phyloP scores from a whole-genome alignment of 2,888 invertebrate genomes.

The Periphyllus acericola region DNA sequence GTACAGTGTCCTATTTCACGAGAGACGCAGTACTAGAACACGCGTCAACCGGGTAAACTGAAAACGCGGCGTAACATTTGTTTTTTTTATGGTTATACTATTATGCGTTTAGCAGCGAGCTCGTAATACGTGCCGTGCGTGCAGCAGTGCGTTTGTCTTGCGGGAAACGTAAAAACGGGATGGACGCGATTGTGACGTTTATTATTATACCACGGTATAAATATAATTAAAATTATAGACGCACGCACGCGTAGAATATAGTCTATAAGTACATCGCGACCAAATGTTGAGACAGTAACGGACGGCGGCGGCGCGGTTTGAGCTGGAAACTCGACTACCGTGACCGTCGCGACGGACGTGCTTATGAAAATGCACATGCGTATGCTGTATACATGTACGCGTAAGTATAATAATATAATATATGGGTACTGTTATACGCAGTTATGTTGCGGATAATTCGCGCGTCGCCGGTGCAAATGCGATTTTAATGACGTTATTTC shows the following conservation, averaged over 20 bases:
- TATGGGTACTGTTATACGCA: background rate
- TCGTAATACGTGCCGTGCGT: no score
- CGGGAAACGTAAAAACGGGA: no score
- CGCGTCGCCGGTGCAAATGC: constrained; percentile 37
- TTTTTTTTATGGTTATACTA: no score
- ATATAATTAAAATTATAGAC: no score
- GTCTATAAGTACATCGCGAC: no score
- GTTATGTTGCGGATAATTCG: background rate
- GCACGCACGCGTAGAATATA: no score
- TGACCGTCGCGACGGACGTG: background rate
- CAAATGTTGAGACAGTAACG: background rate
- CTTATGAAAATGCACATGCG: background rate
- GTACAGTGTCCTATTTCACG: background rate
- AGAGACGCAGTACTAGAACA: background rate
- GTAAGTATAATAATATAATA: no score
- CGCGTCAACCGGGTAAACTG: background rate
- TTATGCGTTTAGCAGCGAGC: no score
- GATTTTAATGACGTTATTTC: constrained; percentile 58
- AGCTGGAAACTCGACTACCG: constrained; percentile 12
- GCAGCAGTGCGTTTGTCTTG: no score
- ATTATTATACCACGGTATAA: no score
- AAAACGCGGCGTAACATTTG: no score
- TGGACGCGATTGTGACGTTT: no score
- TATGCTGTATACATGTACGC: background rate
- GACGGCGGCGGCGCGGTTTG: background rate